phyloP scores from a whole-genome alignment of 2,797 vertebrate species.

The Melanotaenia maccullochi region DNA sequence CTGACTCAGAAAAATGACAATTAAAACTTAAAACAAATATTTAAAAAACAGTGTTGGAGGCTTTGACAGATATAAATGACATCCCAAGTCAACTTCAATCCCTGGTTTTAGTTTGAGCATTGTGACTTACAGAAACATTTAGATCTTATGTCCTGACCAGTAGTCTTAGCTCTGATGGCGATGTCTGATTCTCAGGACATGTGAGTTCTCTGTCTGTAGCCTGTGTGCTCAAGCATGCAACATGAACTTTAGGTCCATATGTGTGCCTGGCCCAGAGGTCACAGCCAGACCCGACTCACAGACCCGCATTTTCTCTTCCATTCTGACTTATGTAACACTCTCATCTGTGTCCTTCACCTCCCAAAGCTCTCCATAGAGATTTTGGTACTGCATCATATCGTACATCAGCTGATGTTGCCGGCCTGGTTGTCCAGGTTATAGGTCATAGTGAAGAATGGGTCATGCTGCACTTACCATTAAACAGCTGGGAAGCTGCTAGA shows the following conservation, averaged over 20 bases:
- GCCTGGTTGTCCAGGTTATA: constrained; percentile 16
- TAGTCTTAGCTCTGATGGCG: constrained; percentile 13
- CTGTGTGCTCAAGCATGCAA: constrained; percentile 22
- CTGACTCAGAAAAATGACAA: background rate
- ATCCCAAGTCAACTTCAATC: constrained; percentile 30
- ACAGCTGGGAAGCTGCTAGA: background rate
- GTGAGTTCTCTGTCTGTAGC: background rate
- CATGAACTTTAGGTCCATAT: constrained; percentile 25
- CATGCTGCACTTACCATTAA: constrained; percentile 1
- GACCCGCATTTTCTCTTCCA: constrained; percentile 26
- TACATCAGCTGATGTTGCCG: constrained; percentile 34
- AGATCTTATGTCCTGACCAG: constrained; percentile 9
- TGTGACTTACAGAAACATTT: background rate
- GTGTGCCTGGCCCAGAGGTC: constrained; percentile 40
- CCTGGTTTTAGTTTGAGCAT: constrained; percentile 29
- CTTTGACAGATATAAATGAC: constrained; percentile 4
- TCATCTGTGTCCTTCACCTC: constrained; percentile 47
- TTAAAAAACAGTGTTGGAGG: background rate
- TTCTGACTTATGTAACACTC: constrained; percentile 49
- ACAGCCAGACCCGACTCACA: constrained; percentile 9
- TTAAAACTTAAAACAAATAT: background rate
- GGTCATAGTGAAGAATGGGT: constrained; percentile 12
- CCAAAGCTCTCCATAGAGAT: constrained; percentile 39
- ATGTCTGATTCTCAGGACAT: constrained; percentile 6
- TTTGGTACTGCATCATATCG: constrained; percentile 19